Evolutionary conservation across 2,888 invertebrate species (phyloP), one percentile per base, ranked within the genome.

Genomic region (Melanargia galathea): DNA sequence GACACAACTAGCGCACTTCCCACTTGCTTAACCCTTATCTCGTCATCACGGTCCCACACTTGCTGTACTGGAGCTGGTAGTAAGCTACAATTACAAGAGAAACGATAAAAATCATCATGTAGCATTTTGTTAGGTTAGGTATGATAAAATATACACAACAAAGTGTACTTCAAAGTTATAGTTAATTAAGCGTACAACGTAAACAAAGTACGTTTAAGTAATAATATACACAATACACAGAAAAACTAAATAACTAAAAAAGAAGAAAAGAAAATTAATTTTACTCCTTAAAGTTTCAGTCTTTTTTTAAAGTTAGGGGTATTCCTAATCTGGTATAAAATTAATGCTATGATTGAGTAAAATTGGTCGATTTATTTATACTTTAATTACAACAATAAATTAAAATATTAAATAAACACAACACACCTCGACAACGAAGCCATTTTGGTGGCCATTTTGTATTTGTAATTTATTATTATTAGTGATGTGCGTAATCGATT

Each of bases 31-130:
- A 92, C 90, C 58, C 84, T 86, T 10, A 81, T 71, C 77, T 98
- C 97, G 83, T 97, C 97, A 79, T 97, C 97, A 71, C 97, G 92
- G 80, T 98, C 98, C 95, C 96, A 97, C 64, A 96, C 93, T 38
- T 95, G 94, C 83, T 98, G 97, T 0, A 95, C 94, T 0, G 98
- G 98, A 24, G 96, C 94, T 49, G 98, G 98, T 66, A 99, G 84
- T 68, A 98, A 92, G 77, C 97, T 98, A 72, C 45, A 84, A 84
- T 5, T 30, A 1, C 16, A 49, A 30, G 26, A n/a, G 8, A 16
- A n/a, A 3, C 8, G 24, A 49, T 30, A 13, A 26, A 48, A 24
- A 48, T 24, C 20, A 8, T 18, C 40, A 16, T 16, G 2, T n/a
- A 43, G 38, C 8, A 13, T 16, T 5, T 40, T 5, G n/a, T 16